Evolutionary conservation across 2,888 invertebrate species (phyloP).

Genomic region (Ophion ventricosus): DNA sequence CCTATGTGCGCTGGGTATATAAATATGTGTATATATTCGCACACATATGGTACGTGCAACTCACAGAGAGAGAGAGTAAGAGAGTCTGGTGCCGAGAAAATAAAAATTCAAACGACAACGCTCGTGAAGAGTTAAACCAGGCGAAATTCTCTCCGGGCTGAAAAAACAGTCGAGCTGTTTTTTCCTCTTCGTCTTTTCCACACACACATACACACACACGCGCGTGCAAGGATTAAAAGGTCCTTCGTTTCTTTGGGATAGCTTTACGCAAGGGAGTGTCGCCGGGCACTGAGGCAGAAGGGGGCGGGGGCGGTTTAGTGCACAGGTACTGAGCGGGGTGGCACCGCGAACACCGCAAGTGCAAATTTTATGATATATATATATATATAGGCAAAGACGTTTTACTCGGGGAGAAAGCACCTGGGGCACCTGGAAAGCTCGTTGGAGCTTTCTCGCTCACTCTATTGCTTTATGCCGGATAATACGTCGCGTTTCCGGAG

Average conservation of each 20-base stretch:
- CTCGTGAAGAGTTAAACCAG: constrained; percentile 49
- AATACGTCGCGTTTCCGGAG: constrained; percentile 10
- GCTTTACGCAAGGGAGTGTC: constrained; percentile 11
- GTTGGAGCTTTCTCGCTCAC: constrained; percentile 44
- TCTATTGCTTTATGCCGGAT: neutral
- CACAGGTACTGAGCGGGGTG: constrained; percentile 41
- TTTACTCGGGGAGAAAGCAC: constrained; percentile 50
- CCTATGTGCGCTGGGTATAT: neutral
- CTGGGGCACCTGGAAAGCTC: constrained; percentile 60
- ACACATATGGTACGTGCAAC: neutral
- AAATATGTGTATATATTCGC: neutral
- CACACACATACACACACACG: constrained; percentile 15
- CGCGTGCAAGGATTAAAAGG: constrained; percentile 52
- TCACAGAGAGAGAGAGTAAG: neutral
- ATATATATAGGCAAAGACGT: constrained; percentile 4
- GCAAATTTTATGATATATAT: constrained; percentile 41
- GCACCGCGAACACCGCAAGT: constrained; percentile 56
- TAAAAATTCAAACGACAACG: constrained; percentile 51
- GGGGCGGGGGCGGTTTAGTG: neutral
- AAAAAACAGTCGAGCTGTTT: constrained; percentile 42
- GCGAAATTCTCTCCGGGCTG: constrained; percentile 44
- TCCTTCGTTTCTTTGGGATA: constrained; percentile 56
- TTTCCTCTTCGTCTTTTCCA: constrained; percentile 38
- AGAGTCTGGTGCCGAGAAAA: constrained; percentile 26
- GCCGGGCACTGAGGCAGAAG: neutral